A percentile compares a stretch with the other conserved stretches of the same genome.
Conservation (phyloP, 2,888 invertebrate genomes). For the Lydus trimaculatus region DNA sequence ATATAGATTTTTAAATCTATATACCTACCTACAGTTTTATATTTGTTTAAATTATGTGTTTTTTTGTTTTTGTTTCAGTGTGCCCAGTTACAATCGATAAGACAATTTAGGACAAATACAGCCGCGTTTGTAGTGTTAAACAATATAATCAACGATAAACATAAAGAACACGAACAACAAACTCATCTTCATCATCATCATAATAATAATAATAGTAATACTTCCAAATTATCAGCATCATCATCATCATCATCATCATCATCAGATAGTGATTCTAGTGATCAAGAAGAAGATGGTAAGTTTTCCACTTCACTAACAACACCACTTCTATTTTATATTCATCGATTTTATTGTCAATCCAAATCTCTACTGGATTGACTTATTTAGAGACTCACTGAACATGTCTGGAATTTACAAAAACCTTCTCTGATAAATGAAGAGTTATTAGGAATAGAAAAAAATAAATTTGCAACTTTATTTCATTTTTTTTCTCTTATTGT, state of each 20-base stretch:
- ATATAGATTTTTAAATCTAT: too few species aligned
- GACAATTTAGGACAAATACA: constrained; percentile 50
- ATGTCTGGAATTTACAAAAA: neutral
- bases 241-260: constrained; percentile 36
- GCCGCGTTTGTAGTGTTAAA: constrained; percentile 43
- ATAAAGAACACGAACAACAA: constrained; percentile 19
- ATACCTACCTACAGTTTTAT: neutral
- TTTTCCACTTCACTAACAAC: constrained; percentile 8
- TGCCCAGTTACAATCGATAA: constrained; percentile 43
- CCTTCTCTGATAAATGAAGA: neutral
- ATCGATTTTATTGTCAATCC: neutral
- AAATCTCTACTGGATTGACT: neutral
- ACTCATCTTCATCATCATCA: constrained; percentile 6
- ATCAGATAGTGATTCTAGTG: constrained; percentile 50
- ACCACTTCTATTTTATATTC: neutral
- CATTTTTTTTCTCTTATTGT: too few species aligned
- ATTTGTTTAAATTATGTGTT: neutral
- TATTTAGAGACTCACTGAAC: neutral
- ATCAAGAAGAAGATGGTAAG: constrained; percentile 56
- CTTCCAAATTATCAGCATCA: constrained; percentile 29
- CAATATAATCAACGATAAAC: constrained; percentile 30
- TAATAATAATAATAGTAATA: neutral
- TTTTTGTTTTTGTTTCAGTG: constrained; percentile 43
- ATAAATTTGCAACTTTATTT: too few species aligned
- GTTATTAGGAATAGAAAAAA: too few species aligned